Evolutionary conservation across 1,140 invertebrate genomes (phyloP).

Genomic region (Drosophila kurseongensis): DNA sequence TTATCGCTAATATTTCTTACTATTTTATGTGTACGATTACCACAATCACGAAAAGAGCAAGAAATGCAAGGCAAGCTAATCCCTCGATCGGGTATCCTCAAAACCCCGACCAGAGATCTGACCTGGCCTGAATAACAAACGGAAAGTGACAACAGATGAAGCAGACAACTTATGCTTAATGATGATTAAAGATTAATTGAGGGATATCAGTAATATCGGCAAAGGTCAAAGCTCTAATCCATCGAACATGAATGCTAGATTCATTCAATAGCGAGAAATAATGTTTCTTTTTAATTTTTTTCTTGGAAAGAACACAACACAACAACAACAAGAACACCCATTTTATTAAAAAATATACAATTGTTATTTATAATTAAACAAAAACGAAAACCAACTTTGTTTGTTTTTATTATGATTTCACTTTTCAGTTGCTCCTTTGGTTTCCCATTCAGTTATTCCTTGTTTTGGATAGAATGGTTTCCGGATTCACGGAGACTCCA

Average conservation of each 20-base stretch:
- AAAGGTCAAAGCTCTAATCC: slow-evolving; percentile 39
- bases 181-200: slow-evolving; percentile 4
- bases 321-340: slow-evolving; percentile 65
- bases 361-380: slow-evolving; percentile 83
- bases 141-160: slow-evolving; percentile 18
- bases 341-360: slow-evolving; percentile 80
- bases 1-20: slow-evolving; percentile 72
- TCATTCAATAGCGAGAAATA: slow-evolving; percentile 43
- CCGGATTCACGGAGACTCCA: slow-evolving; percentile 7
- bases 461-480: slow-evolving; percentile 44
- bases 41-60: slow-evolving; percentile 60
- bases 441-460: slow-evolving; percentile 19
- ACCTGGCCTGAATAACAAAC: slow-evolving; percentile 21
- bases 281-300: slow-evolving; percentile 48
- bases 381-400: slow-evolving; percentile 69
- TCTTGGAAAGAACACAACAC: slow-evolving; percentile 55
- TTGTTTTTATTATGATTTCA: slow-evolving; percentile 72
- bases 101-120: slow-evolving; percentile 3
- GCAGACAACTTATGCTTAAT: slow-evolving; percentile 2
- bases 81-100: slow-evolving; percentile 6
- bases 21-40: slow-evolving; percentile 54
- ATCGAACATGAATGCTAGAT: slow-evolving; percentile 43
- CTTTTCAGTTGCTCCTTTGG: slow-evolving; percentile 34
- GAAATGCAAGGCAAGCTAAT: slow-evolving; percentile 21
- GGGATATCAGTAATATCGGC: slow-evolving; percentile 11